phyloP scores from a whole-genome alignment of 1,140 invertebrate species.

The Thalassaphorura encarpata region DNA sequence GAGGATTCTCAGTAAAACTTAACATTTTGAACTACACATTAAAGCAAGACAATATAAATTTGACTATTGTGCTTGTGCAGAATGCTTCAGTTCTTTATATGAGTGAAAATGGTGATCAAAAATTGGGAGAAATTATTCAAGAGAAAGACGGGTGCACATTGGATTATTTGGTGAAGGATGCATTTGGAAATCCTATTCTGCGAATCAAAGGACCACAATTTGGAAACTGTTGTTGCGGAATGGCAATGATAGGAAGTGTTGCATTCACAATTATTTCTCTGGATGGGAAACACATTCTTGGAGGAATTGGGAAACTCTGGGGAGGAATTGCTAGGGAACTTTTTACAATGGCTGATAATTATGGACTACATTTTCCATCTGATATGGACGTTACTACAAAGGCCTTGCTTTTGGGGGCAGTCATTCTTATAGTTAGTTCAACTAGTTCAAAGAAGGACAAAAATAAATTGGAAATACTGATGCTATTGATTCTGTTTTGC shows the following conservation, averaged over 20 bases:
- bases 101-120: not conserved
- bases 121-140: slow-evolving; percentile 3
- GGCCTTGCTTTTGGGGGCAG: slow-evolving; percentile 60
- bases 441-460: not conserved
- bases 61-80: not conserved
- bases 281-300: slow-evolving; percentile 4
- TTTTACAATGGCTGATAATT: slow-evolving; percentile 64
- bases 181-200: slow-evolving; percentile 7
- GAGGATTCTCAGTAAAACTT: not conserved
- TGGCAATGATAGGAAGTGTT: slow-evolving; percentile 6
- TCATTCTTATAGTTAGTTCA: slow-evolving; percentile 1
- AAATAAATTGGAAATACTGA: not conserved
- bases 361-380: slow-evolving; percentile 64
- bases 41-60: not conserved
- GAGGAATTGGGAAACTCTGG: slow-evolving; percentile 40
- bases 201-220: not conserved
- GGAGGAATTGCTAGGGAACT: slow-evolving; percentile 54
- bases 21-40: not conserved
- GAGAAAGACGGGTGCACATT: not conserved
- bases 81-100: slow-evolving; percentile 1
- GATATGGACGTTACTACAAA: slow-evolving; percentile 72
- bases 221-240: slow-evolving; percentile 1
- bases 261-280: slow-evolving; percentile 4
- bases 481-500: not conserved
- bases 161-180: slow-evolving; percentile 2